phyloP scores from a whole-genome alignment of 2,888 invertebrate species.

The Thyatira batis region DNA sequence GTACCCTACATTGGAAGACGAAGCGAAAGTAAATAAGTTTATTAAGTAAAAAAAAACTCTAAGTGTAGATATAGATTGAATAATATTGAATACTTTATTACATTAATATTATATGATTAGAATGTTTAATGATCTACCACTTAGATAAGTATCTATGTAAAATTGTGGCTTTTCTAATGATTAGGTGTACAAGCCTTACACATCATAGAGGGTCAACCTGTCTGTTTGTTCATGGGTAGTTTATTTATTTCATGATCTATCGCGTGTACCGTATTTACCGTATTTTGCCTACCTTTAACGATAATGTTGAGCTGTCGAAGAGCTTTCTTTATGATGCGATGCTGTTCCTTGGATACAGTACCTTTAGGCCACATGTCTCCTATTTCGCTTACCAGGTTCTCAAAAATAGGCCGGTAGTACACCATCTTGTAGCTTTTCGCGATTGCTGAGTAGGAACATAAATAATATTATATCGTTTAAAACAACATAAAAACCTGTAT shows the following conservation, averaged over 20 bases:
- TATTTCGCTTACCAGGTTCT: slow-evolving; percentile 39
- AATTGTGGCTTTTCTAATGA: no score
- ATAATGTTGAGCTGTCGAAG: slow-evolving; percentile 31
- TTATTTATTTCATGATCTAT: no score
- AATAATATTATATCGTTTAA: not conserved
- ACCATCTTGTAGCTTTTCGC: slow-evolving; percentile 41
- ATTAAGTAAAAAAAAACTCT: no score
- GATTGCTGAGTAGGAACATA: slow-evolving; percentile 21
- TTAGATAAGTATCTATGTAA: no score
- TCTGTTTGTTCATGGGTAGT: no score
- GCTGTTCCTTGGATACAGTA: slow-evolving; percentile 27
- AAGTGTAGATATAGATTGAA: no score
- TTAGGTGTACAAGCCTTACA: no score
- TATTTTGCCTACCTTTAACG: slow-evolving; percentile 28
- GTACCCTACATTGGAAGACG: slow-evolving; percentile 30
- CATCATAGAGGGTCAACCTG: no score
- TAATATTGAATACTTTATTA: no score
- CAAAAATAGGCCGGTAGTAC: slow-evolving; percentile 31
- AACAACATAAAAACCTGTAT: no score
- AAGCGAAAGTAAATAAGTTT: not conserved
- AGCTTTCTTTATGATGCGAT: slow-evolving; percentile 25
- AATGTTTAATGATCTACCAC: no score
- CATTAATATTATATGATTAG: no score
- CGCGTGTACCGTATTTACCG: not conserved
- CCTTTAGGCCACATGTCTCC: slow-evolving; percentile 44